Percentiles rank a stretch among this genome's conserved stretches.
These are phyloP conservation scores for Tinamus major DNA, from an alignment of 2,797 vertebrate species.

Conservation along the genomic window DNA sequence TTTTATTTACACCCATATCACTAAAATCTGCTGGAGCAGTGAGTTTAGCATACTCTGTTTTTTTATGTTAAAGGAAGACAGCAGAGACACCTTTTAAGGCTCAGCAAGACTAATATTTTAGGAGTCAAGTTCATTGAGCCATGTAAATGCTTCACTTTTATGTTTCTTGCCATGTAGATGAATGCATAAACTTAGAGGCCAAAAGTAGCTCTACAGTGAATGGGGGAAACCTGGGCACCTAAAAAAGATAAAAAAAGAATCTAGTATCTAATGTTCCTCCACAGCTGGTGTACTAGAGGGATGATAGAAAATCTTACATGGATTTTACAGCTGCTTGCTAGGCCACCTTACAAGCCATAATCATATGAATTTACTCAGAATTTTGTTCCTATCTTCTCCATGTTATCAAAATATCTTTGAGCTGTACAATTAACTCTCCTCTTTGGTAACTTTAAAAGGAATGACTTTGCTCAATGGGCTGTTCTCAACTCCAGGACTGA, in stretches of 20 bases:
- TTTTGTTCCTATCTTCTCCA: background rate
- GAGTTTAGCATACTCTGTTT: background rate
- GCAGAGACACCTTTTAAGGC: slow-evolving; percentile 30
- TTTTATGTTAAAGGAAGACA: slow-evolving; percentile 19
- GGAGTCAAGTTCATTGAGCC: slow-evolving; percentile 37
- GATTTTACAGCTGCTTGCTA: background rate
- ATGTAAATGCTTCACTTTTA: slow-evolving; percentile 37
- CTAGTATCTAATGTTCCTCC: background rate
- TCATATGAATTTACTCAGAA: background rate
- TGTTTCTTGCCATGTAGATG: background rate
- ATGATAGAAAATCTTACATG: background rate
- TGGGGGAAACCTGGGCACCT: background rate
- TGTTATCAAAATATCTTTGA: background rate
- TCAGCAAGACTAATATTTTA: slow-evolving; percentile 45
- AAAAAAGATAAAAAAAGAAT: too few relatives aligned
- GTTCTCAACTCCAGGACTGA: background rate
- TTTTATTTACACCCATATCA: slow-evolving; percentile 26
- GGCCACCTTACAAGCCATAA: background rate
- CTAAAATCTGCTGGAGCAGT: slow-evolving; percentile 20
- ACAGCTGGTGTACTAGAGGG: background rate
- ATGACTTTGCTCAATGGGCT: background rate
- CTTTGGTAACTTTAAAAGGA: background rate
- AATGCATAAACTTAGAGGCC: background rate
- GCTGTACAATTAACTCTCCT: background rate
- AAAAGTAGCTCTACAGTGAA: background rate